These are phyloP conservation scores for Hypotaenidia philippensis DNA, from an alignment of 2,797 vertebrate genomes.

Conservation along the genomic window DNA sequence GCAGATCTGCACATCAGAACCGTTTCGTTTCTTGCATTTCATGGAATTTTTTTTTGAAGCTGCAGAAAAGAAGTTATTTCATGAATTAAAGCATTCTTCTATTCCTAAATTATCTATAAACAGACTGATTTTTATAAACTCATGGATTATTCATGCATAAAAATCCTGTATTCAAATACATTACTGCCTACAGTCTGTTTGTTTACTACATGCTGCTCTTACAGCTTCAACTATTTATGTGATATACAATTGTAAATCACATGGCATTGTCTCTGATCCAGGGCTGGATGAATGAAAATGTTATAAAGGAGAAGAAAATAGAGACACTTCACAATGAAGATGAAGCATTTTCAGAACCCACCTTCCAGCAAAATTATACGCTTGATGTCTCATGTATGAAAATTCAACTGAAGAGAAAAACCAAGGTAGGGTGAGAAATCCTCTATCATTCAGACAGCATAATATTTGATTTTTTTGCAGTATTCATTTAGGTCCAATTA, in stretches of 20 bases:
- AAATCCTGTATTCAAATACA: constrained; percentile 45
- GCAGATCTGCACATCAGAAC: neutral
- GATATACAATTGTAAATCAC: constrained; percentile 22
- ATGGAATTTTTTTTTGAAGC: neutral
- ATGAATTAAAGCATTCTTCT: constrained; percentile 27
- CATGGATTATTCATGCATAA: constrained; percentile 55
- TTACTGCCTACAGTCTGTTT: constrained; percentile 58
- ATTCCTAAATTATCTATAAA: constrained; percentile 35
- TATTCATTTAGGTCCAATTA: neutral
- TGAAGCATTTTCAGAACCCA: neutral
- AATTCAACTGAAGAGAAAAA: neutral
- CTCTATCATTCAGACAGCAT: neutral
- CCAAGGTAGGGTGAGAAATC: neutral
- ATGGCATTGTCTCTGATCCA: constrained; percentile 27
- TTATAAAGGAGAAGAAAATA: constrained; percentile 1
- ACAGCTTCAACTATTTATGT: constrained; percentile 36
- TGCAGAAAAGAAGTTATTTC: neutral
- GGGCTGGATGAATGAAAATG: constrained; percentile 22
- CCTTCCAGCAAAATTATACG: neutral
- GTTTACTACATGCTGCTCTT: constrained; percentile 56
- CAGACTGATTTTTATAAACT: constrained; percentile 45
- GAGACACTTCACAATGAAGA: neutral
- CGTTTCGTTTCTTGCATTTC: neutral
- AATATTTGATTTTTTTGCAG: neutral
- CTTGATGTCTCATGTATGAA: neutral